These are phyloP conservation scores for Gambusia affinis DNA, from an alignment of 2,113 vertebrate species.

Conservation along the genomic window DNA sequence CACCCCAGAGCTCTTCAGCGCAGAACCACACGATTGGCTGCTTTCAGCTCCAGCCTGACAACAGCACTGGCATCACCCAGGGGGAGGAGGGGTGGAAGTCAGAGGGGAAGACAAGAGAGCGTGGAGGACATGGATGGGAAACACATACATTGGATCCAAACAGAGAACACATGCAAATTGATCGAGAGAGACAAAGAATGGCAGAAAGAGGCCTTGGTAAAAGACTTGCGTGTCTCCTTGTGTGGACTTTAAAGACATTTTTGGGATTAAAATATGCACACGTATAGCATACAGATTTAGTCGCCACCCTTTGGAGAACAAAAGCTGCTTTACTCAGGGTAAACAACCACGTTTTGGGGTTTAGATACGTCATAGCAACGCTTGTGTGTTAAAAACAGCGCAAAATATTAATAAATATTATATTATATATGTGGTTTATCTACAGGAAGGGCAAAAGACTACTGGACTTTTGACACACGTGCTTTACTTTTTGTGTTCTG, in stretches of 20 bases:
- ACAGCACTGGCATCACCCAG: conserved; percentile 77
- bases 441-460: too few relatives aligned
- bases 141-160: conserved; percentile 69
- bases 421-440: too few relatives aligned
- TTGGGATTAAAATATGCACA: not conserved
- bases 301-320: not conserved
- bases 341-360: not conserved
- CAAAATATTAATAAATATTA: too few relatives aligned
- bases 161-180: conserved; percentile 49
- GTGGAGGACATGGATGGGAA: conserved; percentile 55
- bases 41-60: conserved; percentile 73
- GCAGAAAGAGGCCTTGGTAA: conserved; percentile 20
- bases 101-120: conserved; percentile 25
- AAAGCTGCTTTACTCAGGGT: not conserved
- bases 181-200: conserved; percentile 32
- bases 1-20: conserved; percentile 75
- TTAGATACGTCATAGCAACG: not conserved
- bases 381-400: not conserved
- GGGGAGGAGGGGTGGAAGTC: conserved; percentile 63
- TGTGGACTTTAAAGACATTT: not conserved
- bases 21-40: conserved; percentile 74
- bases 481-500: too few relatives aligned
- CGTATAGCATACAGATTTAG: not conserved
- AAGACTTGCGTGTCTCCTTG: conserved; percentile 13
- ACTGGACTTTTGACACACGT: too few relatives aligned